Evolutionary conservation across 2,888 invertebrate genomes (phyloP), one percentile per base, ranked within the genome.

Genomic region (Rambutsinella grinnellia): DNA sequence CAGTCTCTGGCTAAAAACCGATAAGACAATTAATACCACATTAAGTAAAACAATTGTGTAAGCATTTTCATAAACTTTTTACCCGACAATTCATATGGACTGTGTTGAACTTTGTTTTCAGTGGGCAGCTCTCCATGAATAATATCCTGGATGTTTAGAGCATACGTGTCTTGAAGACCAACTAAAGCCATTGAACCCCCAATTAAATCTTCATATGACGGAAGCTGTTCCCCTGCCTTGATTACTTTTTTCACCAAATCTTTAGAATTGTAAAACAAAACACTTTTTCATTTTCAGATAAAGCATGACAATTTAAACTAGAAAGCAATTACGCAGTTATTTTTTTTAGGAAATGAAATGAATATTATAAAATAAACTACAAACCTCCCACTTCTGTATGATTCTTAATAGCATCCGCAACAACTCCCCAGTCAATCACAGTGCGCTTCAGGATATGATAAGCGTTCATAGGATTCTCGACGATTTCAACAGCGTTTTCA

Each of bases 391-490:
- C 77, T 67, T 76, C 72, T 2, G 80, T 81, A 21, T 81, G 79
- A 68, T 83, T 82, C 53, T 71, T 78, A 44, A 85, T 82, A 2
- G 81, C 79, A 27, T 83, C 78, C 17, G 84, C 81, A 5, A 86
- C 80, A 46, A 79, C 82, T 17, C 81, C 81, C 85, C 85, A 86
- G 63, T 85, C 84, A 19, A 86, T 83, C 5, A 85, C 84, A 2
- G 86, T 83, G 23, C 86, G 74, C 58, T 85, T 85, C 56, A 86
- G 79, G 60, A 86, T 83, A 57, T 85, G 85, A 71, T 84, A 86
- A 27, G 86, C 85, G 70, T 86, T 85, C 19, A 86, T 80, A 2
- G 86, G 86, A 81, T 86, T 85, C n/a, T 82, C 85, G 3, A 85
- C 84, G 46, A 84, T 78, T 58, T 82, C 81, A 19, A 76, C 66